Base-by-base conservation (phyloP, 2,888 invertebrate genomes). In the Epinotia nisella region DNA sequence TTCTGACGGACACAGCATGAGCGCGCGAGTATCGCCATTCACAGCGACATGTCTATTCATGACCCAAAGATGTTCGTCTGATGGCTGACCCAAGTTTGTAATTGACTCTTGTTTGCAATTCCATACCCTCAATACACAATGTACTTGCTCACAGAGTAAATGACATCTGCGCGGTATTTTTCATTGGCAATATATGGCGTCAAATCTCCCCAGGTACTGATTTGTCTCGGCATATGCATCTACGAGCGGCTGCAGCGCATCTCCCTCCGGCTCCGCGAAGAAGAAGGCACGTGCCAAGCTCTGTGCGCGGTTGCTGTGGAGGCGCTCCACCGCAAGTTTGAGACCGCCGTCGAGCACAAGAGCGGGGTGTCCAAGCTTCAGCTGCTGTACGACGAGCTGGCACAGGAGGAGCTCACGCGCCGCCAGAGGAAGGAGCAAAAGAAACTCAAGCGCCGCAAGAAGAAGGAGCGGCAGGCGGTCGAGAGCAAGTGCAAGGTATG, bases 211-310 rank as follows among this genome's bases (percentile, higher is more conserved):
- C 77, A 93, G 93, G 98, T 99, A 71, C 94, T 99, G 77, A 98
- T 98, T 11, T 99, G 98, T 88, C 95, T 99, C 75, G 98, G 98
- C 13, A 97, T 98, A 88, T 98, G 98, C 88, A 96, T 98, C 82
- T 98, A 98, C 86, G 98, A 98, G 86, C 95, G 98, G 73, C 94
- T 99, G 62, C 97, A 98, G 86, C 96, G 97, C 78, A 96, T 98
- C 76, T 97, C 97, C 81, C 95, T 98, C 80, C 96, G 98, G 69
- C 94, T 98, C 82, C 95, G 97, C 72, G 98, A 98, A 86, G 98
- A 98, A 85, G 98, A 98, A 87, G 97, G 97, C 84, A 98, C 98
- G n/a, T 98, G 98, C 92, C 97, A 98, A 90, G 97, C 98, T 67
- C 95, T 98, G 75, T 98, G 98, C 68, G 98, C 97, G 59, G 97